Conservation (phyloP, 2,113 vertebrate genomes). For the Mirza zaza region DNA sequence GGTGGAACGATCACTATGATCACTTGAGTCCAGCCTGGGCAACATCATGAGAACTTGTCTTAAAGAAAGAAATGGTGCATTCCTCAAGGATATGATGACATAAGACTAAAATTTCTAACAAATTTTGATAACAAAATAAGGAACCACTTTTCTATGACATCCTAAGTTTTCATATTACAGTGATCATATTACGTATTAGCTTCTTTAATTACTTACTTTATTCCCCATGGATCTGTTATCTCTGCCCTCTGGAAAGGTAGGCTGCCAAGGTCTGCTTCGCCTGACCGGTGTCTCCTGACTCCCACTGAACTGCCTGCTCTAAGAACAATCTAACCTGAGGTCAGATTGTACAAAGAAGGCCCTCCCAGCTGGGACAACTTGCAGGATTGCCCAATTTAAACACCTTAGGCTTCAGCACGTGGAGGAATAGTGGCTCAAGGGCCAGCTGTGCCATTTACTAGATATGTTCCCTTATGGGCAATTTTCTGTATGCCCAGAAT, state of each 20-base stretch:
- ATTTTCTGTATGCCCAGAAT: not conserved
- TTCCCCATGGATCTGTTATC: not conserved
- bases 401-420: not conserved
- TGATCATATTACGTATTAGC: not conserved
- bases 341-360: not conserved
- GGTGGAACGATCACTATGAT: no score
- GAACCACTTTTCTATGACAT: not conserved
- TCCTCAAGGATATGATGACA: not conserved
- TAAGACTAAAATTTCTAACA: not conserved
- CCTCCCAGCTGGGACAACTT: not conserved
- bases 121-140: not conserved
- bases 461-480: not conserved
- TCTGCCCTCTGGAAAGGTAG: not conserved
- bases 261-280: not conserved
- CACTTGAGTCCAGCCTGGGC: no score
- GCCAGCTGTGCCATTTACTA: not conserved
- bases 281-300: not conserved
- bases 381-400: not conserved
- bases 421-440: not conserved
- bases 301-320: not conserved
- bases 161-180: not conserved
- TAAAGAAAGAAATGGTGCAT: not conserved
- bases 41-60: no score
- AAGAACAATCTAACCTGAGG: not conserved
- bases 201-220: not conserved